A percentile compares a stretch with the other conserved stretches of the same genome.
phyloP scores from a whole-genome alignment of 2,888 invertebrate genomes.

The Smittia aterrima region DNA sequence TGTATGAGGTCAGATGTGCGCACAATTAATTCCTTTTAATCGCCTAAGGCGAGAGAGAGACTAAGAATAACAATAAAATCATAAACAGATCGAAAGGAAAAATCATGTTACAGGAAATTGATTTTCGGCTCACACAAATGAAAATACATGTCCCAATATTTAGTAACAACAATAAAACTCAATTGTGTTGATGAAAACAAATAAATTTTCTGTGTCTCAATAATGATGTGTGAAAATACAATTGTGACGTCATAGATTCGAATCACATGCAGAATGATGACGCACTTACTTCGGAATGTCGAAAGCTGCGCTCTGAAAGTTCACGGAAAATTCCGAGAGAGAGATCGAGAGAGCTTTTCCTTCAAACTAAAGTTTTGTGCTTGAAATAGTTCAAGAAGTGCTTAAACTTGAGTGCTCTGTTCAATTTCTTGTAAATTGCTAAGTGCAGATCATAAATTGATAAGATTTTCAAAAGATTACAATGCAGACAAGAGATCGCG shows the following conservation, averaged over 20 bases:
- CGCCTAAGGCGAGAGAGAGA: too few species aligned
- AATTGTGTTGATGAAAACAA: neutral
- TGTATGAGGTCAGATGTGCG: too few species aligned
- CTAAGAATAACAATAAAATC: neutral
- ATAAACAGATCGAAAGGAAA: neutral
- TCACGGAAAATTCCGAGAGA: neutral
- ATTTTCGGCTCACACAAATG: neutral
- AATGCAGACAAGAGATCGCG: neutral
- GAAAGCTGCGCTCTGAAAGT: neutral
- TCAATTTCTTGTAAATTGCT: neutral
- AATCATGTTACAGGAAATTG: neutral
- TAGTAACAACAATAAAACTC: neutral
- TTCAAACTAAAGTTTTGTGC: neutral
- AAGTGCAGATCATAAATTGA: neutral
- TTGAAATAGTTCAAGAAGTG: neutral
- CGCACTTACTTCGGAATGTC: neutral
- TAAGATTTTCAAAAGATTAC: neutral
- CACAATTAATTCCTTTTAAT: too few species aligned
- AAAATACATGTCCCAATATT: neutral
- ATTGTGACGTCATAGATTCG: neutral
- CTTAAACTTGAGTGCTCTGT: neutral
- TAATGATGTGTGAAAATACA: neutral
- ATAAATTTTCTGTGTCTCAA: constrained; percentile 1
- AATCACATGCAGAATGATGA: neutral
- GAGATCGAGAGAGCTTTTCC: too few species aligned